These are phyloP conservation scores for Acanthaster planci DNA, from an alignment of 35 echinoderm and acorn worm species.

Conservation along the genomic window DNA sequence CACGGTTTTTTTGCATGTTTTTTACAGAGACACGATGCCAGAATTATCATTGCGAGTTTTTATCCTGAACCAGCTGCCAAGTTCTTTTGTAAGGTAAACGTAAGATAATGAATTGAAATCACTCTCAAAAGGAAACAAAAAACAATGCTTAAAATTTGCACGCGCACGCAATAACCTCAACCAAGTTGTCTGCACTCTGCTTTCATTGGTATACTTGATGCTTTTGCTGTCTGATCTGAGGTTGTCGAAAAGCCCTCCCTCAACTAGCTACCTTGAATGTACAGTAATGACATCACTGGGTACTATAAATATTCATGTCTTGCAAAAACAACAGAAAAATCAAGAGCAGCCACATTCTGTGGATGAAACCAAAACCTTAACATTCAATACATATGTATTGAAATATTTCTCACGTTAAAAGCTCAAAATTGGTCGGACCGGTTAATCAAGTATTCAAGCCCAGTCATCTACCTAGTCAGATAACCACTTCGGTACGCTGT, in stretches of 20 bases:
- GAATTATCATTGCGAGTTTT: slow-evolving; percentile 42
- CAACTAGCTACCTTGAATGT: not conserved
- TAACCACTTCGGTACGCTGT: too few relatives aligned
- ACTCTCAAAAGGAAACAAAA: too few relatives aligned
- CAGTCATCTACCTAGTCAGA: too few relatives aligned
- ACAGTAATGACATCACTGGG: too few relatives aligned
- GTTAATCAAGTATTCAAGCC: too few relatives aligned
- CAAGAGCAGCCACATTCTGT: too few relatives aligned
- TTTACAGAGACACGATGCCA: slow-evolving; percentile 41
- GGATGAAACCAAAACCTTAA: too few relatives aligned
- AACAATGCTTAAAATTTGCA: not conserved
- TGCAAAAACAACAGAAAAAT: too few relatives aligned
- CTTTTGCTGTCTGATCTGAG: not conserved
- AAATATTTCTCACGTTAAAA: too few relatives aligned
- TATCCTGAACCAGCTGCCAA: not conserved
- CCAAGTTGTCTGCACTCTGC: not conserved
- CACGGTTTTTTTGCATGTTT: not conserved
- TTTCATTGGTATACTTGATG: not conserved
- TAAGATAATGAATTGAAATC: too few relatives aligned
- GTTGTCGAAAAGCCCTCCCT: not conserved
- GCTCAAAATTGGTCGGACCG: too few relatives aligned
- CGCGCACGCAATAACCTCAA: not conserved
- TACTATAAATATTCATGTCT: not conserved
- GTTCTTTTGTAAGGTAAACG: slow-evolving; percentile 46
- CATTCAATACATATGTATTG: too few relatives aligned